phyloP scores from a whole-genome alignment of 64 coral and sea anemone species.

The Stichodactyla mertensii region DNA sequence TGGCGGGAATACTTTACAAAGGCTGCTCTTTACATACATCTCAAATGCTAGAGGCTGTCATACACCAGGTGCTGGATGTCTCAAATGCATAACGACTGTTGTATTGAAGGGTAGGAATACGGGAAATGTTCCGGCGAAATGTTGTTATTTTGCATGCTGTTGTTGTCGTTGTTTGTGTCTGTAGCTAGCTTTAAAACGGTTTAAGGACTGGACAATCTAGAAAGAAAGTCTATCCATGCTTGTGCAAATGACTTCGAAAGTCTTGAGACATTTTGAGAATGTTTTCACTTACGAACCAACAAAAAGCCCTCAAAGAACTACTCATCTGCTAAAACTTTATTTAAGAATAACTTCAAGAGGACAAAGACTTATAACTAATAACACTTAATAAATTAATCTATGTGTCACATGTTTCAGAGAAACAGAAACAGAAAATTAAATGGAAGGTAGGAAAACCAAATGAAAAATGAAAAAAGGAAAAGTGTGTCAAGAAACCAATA shows the following conservation, averaged over 20 bases:
- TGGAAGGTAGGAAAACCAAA: too few species aligned
- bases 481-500: too few species aligned
- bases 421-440: too few species aligned
- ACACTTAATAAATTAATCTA: too few species aligned
- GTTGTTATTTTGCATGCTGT: constrained; percentile 64
- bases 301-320: too few species aligned
- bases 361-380: too few species aligned
- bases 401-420: too few species aligned
- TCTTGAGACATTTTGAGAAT: not conserved
- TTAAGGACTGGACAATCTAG: not conserved
- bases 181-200: not conserved
- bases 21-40: constrained; percentile 57
- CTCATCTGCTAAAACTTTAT: too few species aligned
- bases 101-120: constrained; percentile 54
- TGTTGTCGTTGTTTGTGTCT: constrained; percentile 53
- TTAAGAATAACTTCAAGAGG: too few species aligned
- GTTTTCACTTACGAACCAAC: too few species aligned
- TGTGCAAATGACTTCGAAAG: not conserved
- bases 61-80: constrained; percentile 22
- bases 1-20: constrained; percentile 32
- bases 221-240: not conserved
- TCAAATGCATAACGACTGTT: constrained; percentile 29
- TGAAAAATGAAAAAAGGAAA: too few species aligned
- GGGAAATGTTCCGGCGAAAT: constrained; percentile 51
- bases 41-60: constrained; percentile 20